Evolutionary conservation across 2,113 vertebrate genomes (phyloP).

Genomic region (Ifrita kowaldi): DNA sequence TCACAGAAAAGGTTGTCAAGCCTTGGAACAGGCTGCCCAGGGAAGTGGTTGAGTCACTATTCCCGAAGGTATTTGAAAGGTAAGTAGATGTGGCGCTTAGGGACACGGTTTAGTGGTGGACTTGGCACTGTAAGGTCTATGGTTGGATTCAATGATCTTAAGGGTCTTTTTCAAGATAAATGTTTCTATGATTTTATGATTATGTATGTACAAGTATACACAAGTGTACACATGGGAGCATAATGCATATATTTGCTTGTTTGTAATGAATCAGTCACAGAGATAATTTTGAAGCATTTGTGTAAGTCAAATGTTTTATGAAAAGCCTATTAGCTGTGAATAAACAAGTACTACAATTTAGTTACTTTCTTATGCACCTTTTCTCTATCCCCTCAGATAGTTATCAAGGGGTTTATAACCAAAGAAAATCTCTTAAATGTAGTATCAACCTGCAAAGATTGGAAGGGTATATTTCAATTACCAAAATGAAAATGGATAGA

Average conservation of each 20-base stretch:
- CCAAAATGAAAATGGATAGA: neutral
- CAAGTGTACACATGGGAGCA: neutral
- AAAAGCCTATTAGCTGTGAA: neutral
- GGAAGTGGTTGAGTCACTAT: neutral
- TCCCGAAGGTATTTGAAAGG: neutral
- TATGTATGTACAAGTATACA: neutral
- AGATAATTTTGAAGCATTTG: neutral
- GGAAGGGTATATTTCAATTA: neutral
- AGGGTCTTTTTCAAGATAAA: neutral
- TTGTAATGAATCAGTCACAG: neutral
- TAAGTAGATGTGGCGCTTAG: neutral
- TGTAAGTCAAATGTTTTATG: neutral
- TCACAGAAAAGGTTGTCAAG: neutral
- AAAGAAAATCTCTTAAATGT: neutral
- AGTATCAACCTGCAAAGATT: neutral
- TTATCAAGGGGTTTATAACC: slow-evolving; percentile 7
- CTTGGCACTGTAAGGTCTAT: neutral
- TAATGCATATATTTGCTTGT: neutral
- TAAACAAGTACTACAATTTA: neutral
- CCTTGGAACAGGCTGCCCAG: neutral
- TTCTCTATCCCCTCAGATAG: neutral
- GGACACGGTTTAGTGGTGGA: neutral
- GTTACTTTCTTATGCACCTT: neutral
- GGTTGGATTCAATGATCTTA: neutral
- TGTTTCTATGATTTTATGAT: neutral